These are phyloP conservation scores for Platysternon megacephalum DNA, from an alignment of 2,113 vertebrate genomes.

Conservation along the genomic window DNA sequence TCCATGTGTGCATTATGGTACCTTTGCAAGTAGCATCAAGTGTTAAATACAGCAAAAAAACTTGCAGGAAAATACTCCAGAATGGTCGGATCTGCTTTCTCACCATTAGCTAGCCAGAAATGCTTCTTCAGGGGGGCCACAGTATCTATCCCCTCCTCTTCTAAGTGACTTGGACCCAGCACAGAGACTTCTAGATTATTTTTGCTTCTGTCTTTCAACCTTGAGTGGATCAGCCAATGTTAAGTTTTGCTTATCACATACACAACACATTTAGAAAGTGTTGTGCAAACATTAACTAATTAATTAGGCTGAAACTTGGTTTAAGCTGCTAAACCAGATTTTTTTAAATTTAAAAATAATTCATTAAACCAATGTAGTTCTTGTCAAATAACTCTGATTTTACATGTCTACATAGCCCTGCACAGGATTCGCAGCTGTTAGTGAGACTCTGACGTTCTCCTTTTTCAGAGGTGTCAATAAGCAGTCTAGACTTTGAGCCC, in stretches of 20 bases:
- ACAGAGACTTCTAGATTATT: neutral
- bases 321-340: neutral
- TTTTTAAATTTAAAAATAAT: neutral
- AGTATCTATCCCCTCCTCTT: neutral
- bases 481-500: neutral
- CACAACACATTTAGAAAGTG: neutral
- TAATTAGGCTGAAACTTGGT: neutral
- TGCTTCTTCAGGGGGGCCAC: neutral
- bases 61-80: neutral
- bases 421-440: neutral
- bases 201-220: neutral
- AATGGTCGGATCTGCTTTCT: neutral
- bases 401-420: fast-evolving
- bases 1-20: neutral
- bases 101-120: neutral
- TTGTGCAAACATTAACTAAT: neutral
- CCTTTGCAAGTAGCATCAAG: neutral
- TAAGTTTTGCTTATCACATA: neutral
- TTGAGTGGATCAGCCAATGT: neutral
- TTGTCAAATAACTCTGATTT: neutral
- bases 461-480: neutral
- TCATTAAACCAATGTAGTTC: neutral
- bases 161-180: neutral
- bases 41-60: neutral
- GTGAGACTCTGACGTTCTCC: neutral